phyloP scores from a whole-genome alignment of 1,140 invertebrate species.

The Heliconius congener region DNA sequence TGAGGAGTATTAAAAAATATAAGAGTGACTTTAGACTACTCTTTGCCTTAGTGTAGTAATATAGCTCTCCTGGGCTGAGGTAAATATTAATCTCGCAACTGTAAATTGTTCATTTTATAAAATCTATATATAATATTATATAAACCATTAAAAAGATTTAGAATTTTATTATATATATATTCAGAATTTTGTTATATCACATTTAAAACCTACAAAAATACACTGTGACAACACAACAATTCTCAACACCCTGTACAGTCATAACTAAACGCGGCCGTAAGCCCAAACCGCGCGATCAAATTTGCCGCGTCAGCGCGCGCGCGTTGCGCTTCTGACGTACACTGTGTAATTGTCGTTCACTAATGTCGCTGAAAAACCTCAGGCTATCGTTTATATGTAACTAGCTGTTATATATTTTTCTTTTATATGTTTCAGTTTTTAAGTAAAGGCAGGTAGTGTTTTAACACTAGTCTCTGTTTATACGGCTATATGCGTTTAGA shows the following conservation, averaged over 20 bases:
- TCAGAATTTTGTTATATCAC: neutral
- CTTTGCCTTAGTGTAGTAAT: no score
- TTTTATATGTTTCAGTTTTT: neutral
- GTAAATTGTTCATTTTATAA: neutral
- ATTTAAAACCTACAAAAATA: neutral
- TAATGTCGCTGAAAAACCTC: constrained; percentile 19
- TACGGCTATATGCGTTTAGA: no score
- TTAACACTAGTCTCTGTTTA: no score
- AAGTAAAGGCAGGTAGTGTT: neutral
- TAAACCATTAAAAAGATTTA: neutral
- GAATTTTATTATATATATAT: neutral
- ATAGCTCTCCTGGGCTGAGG: neutral
- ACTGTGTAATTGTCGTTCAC: constrained; percentile 42
- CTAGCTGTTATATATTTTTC: neutral
- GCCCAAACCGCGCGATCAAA: constrained; percentile 75
- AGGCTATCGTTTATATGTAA: constrained; percentile 2
- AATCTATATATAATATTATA: neutral
- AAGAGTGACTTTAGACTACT: neutral
- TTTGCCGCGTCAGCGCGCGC: constrained; percentile 72
- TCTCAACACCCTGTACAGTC: constrained; percentile 54
- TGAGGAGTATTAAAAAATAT: neutral
- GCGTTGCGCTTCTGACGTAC: constrained; percentile 48
- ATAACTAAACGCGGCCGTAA: constrained; percentile 68
- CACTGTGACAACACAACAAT: neutral
- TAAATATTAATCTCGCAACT: neutral